phyloP scores from a whole-genome alignment of 2,797 vertebrate genomes.

The Enoplosus armatus region DNA sequence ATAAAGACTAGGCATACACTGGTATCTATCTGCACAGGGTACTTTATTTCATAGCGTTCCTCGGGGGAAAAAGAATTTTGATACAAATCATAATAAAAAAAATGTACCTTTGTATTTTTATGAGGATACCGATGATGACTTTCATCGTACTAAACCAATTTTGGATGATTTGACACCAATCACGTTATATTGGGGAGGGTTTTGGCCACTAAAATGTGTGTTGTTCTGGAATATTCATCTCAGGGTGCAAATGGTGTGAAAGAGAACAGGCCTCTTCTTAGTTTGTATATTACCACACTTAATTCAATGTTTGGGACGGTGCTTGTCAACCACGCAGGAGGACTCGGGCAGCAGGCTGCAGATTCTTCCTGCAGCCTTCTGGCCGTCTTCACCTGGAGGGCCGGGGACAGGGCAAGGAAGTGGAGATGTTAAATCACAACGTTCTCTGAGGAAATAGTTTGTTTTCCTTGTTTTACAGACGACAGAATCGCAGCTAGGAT shows the following conservation, averaged over 20 bases:
- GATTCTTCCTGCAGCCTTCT: slow-evolving; percentile 67
- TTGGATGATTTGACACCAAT: slow-evolving; percentile 83
- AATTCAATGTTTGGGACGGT: slow-evolving; percentile 72
- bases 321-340: slow-evolving; percentile 60
- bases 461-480: slow-evolving; percentile 80
- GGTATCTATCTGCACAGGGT: slow-evolving; percentile 89
- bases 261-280: slow-evolving; percentile 78
- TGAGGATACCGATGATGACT: slow-evolving; percentile 80
- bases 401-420: slow-evolving; percentile 42
- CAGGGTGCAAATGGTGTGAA: slow-evolving; percentile 87
- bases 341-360: slow-evolving; percentile 69
- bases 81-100: slow-evolving; percentile 82
- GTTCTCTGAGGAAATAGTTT: slow-evolving; percentile 65
- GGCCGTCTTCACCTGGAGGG: slow-evolving; percentile 50
- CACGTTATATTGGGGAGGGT: slow-evolving; percentile 64
- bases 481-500: slow-evolving; percentile 79
- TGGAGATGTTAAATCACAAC: slow-evolving; percentile 61
- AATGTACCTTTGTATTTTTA: slow-evolving; percentile 89
- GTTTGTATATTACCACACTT: slow-evolving; percentile 72
- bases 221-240: slow-evolving; percentile 86
- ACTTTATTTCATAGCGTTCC: slow-evolving; percentile 87
- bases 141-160: slow-evolving; percentile 79
- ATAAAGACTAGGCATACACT: slow-evolving; percentile 84
- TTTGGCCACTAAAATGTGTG: slow-evolving; percentile 78
- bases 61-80: slow-evolving; percentile 82